Conservation (phyloP, 53 echinoderm and acorn worm species). For the Luidia sarsii region DNA sequence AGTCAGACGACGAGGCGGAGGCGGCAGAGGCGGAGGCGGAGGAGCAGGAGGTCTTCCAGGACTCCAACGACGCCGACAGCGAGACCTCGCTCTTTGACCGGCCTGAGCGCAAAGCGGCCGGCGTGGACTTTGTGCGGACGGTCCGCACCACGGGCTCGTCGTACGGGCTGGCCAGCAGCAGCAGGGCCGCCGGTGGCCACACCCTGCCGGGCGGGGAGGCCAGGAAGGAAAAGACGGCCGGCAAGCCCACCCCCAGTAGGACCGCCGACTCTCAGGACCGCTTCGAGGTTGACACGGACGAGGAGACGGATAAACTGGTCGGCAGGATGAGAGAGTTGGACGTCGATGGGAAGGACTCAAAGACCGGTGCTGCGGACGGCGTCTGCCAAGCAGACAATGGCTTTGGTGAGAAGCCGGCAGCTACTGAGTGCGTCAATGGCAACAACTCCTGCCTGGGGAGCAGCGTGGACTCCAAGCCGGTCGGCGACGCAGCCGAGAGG, state of each 20-base stretch:
- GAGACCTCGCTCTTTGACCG: conserved; percentile 94
- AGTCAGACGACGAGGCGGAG: conserved; percentile 91
- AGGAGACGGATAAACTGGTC: conserved; percentile 33
- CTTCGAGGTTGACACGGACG: conserved; percentile 31
- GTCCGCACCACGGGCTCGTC: conserved; percentile 34
- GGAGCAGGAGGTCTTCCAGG: conserved; percentile 74
- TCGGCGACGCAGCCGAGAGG: neutral
- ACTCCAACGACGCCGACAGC: conserved; percentile 97
- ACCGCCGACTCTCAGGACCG: conserved; percentile 11
- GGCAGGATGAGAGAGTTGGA: conserved; percentile 12
- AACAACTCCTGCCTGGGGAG: conserved; percentile 2
- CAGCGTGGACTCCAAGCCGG: neutral
- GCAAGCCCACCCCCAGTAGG: neutral
- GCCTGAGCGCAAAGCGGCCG: conserved; percentile 48
- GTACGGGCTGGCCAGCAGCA: conserved; percentile 35
- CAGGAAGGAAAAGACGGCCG: conserved; percentile 9
- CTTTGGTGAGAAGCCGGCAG: neutral
- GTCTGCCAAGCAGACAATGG: no score
- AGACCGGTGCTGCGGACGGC: neutral
- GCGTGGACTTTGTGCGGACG: conserved; percentile 33
- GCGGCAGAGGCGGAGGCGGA: no score
- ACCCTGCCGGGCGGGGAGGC: conserved; percentile 11
- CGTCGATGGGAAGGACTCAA: neutral
- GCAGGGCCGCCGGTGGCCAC: neutral
- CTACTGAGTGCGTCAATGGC: conserved; percentile 13